phyloP scores from a whole-genome alignment of 2,797 vertebrate genomes.

The Synanceia verrucosa region DNA sequence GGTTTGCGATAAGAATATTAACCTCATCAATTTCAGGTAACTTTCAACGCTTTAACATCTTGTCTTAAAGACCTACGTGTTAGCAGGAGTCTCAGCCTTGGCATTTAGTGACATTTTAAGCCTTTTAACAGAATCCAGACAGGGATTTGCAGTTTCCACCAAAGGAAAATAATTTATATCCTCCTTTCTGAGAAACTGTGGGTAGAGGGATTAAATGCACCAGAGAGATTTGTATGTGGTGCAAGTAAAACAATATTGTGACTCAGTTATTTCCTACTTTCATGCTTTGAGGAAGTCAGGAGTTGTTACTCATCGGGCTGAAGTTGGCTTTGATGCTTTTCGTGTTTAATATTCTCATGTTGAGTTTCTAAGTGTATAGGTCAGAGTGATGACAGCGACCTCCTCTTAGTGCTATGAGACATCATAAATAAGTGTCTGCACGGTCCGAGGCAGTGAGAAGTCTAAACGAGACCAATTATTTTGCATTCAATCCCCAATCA shows the following conservation, averaged over 20 bases:
- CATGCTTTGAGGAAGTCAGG: conserved; percentile 69
- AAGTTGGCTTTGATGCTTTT: conserved; percentile 72
- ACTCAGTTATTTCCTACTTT: conserved; percentile 79
- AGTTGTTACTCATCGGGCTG: conserved; percentile 66
- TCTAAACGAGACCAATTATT: conserved; percentile 60
- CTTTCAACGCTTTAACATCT: conserved; percentile 85
- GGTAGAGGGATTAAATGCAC: conserved; percentile 84
- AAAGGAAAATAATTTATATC: conserved; percentile 87
- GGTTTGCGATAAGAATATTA: conserved; percentile 84
- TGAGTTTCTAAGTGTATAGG: conserved; percentile 49
- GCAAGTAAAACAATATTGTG: conserved; percentile 83
- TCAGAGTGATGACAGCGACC: conserved; percentile 44
- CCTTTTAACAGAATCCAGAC: conserved; percentile 88
- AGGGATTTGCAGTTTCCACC: conserved; percentile 84
- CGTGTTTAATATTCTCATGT: conserved; percentile 65
- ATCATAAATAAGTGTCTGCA: conserved; percentile 30
- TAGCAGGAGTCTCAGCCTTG: conserved; percentile 85
- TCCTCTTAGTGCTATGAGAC: conserved; percentile 29
- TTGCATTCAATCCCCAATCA: conserved; percentile 39
- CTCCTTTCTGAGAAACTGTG: conserved; percentile 83
- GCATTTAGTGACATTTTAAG: conserved; percentile 90
- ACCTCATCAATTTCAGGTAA: conserved; percentile 86
- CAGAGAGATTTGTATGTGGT: conserved; percentile 80
- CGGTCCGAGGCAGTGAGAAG: conserved; percentile 27
- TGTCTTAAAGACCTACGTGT: conserved; percentile 83